Base-by-base conservation (phyloP, 2,888 invertebrate species). In the Anthrax anthrax region DNA sequence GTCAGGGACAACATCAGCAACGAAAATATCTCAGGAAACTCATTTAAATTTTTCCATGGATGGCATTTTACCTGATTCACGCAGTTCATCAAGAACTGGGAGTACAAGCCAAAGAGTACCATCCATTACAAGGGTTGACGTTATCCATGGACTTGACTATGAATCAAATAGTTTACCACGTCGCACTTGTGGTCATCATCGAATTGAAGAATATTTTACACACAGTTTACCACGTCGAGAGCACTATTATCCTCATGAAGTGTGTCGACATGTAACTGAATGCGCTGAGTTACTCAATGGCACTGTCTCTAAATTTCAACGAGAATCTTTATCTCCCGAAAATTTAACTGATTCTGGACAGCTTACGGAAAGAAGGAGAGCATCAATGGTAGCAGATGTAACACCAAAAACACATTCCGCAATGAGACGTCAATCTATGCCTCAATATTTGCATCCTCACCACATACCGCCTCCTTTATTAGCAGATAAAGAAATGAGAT, bases 81-180 rank as follows among this genome's bases (percentile, higher is more conserved):
- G 34, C 17, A 44, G 39, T 44, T 40, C 43, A 27, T 48, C 46
- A 39, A 48, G 47, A 5, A 9, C 17, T n/a, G 34, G 37, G 16
- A 40, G 39, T 18, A 43, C 37, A 37, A 34, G 34, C n/a, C 36
- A 36, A 8, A 18, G 37, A 9, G 34, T 38, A 12, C 19, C 34
- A 9, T 39, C 37, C 17, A 27, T 39, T 10, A 37, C 40, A 13
- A 34, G 27, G 9, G 18, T 34, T 18, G 40, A 44, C 36, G 23
- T 37, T 2, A 32, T 36, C n/a, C 19, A 18, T 12, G 44, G 39
- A n/a, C 52, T 67, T 44, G 66, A 64, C 38, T 68, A 65, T 48
- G 67, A 69, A 49, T 62, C 65, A 49, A 67, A 69, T 39, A 69
- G 68, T 49, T 54, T 69, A 45, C 68, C 68, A 1, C 58, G 68